Evolutionary conservation across 2,888 invertebrate genomes (phyloP), one percentile per base, ranked within the genome.

Genomic region (Sturmia bella): DNA sequence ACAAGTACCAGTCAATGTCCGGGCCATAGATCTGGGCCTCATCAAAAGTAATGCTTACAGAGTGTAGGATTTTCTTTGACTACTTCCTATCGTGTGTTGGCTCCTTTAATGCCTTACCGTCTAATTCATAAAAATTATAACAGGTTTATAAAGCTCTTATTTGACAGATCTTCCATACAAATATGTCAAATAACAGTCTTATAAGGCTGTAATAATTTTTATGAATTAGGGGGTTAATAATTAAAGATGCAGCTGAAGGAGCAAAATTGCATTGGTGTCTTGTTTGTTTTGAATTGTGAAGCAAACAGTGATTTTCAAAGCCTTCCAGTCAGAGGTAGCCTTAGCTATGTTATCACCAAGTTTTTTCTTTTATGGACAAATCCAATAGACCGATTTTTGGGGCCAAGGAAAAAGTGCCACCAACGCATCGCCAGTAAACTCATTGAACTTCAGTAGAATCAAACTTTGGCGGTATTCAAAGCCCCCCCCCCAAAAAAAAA

Each of bases 341-440:
- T 99, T 99, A 84, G 99, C 99, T 89, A 99, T 99, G 91, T 99
- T 99, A 92, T 99, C 99, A 93, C 99, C 99, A 88, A 99, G 96
- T 94, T 99, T 99, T 92, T 99, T 99, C n/a, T n/a, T n/a, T n/a
- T n/a, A n/a, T 75, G 99, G 99, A 50, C 94, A 99, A 93, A 94
- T 99, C 99, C 82, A 99, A 94, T 37, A 99, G 99, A 94, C 99
- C 99, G 88, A 99, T 99, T 94, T 99, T 99, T 52, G 99, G 99
- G 86, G 99, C 99, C 91, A 99, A 93, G 12, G 99, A 97, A 70
- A 99, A 98, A 83, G 99, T 99, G 84, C 99, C 99, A 89, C 99
- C 99, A 86, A 99, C 98, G 92, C 98, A 99, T 92, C 98, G 94
- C 91, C 99, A 93, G 92, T 95, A 98, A 82, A 99, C 99, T 99